phyloP scores from a whole-genome alignment of 2,888 invertebrate species.

The Parapristionchus giblindavisi region DNA sequence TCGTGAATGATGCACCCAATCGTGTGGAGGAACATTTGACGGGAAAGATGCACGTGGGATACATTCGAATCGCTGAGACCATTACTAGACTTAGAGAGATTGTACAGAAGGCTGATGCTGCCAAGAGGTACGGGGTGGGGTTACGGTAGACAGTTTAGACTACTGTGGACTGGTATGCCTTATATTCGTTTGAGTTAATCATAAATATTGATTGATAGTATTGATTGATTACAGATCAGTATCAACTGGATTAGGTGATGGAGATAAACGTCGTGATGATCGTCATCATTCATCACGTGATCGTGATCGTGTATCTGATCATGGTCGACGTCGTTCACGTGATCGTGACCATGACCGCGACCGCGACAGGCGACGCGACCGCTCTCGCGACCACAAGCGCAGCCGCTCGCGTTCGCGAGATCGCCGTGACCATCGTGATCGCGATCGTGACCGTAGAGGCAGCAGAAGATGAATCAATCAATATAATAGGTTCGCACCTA shows the following conservation, averaged over 20 bases:
- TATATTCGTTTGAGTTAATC: no score
- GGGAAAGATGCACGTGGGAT: constrained; percentile 88
- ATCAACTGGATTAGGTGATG: no score
- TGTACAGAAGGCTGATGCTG: neutral
- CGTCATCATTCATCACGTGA: no score
- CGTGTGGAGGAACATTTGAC: constrained; percentile 96
- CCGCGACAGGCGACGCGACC: neutral
- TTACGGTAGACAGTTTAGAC: neutral
- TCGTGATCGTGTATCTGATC: no score
- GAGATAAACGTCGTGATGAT: no score
- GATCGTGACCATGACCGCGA: neutral
- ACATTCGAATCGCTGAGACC: constrained; percentile 73
- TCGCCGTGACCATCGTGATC: neutral
- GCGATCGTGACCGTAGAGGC: neutral
- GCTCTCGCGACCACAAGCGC: constrained; percentile 4
- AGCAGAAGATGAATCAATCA: neutral
- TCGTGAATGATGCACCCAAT: constrained; percentile 97
- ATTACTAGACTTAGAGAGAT: constrained; percentile 42
- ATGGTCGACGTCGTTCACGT: neutral
- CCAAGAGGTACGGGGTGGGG: constrained; percentile 27
- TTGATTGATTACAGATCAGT: no score
- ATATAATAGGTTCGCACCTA: no score
- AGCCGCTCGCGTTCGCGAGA: neutral
- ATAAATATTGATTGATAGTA: no score
- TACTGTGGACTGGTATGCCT: no score